Conservation (phyloP, 2,113 vertebrate genomes). For the Serilophus lunatus region DNA sequence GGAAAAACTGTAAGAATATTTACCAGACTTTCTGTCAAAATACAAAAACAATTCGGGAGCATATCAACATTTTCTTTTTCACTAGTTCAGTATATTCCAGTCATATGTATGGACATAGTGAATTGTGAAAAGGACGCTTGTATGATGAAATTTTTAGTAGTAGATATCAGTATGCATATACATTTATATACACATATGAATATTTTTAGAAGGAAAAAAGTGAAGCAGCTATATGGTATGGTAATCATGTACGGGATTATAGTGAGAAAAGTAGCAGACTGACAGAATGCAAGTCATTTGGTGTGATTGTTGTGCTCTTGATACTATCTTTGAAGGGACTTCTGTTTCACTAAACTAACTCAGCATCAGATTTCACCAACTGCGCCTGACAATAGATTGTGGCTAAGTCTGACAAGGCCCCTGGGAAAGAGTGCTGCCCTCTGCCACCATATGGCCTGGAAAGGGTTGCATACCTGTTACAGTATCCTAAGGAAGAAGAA, state of each 20-base stretch:
- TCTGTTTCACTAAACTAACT: constrained; percentile 63
- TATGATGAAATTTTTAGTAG: background rate
- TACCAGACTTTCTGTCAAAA: background rate
- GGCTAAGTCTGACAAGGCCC: constrained; percentile 72
- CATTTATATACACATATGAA: background rate
- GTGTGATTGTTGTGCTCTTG: constrained; percentile 25
- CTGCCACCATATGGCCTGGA: constrained; percentile 71
- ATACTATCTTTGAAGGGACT: constrained; percentile 54
- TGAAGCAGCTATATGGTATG: background rate
- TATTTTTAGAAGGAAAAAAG: background rate
- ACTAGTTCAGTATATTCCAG: background rate
- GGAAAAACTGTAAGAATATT: background rate
- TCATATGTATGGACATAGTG: background rate
- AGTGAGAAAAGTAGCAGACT: background rate
- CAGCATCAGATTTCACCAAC: constrained; percentile 75
- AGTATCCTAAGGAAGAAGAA: constrained; percentile 51
- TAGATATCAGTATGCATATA: background rate
- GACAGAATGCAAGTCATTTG: background rate
- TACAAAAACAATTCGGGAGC: background rate
- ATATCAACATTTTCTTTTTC: background rate
- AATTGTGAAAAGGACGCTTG: background rate
- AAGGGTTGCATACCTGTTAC: constrained; percentile 61
- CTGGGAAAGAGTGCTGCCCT: constrained; percentile 59
- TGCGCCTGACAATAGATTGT: constrained; percentile 75
- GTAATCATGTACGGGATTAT: background rate